Percentiles rank a stretch among this genome's conserved stretches.
phyloP scores from a whole-genome alignment of 2,113 vertebrate species.

The Rhinopomastus cyanomelas region DNA sequence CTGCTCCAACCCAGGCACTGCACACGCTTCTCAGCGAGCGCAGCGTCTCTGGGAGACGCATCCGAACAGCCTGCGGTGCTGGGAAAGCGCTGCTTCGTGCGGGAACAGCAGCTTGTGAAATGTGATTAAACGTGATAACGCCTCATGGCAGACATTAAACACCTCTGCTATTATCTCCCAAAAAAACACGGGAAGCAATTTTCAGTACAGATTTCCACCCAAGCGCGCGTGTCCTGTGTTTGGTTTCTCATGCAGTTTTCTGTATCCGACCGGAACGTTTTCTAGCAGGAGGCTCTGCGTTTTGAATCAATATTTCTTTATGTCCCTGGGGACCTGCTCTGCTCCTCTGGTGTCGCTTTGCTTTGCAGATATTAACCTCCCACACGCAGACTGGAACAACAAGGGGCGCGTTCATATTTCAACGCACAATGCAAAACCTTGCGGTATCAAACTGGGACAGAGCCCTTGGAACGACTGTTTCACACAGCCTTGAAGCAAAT shows the following conservation, averaged over 20 bases:
- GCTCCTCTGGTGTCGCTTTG: background rate
- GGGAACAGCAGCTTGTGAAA: slow-evolving; percentile 9
- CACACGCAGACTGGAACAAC: background rate
- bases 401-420: background rate
- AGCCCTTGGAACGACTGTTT: slow-evolving; percentile 12
- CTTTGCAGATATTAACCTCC: background rate
- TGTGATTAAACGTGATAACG: background rate
- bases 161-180: background rate
- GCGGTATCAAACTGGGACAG: background rate
- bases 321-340: background rate
- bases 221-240: background rate
- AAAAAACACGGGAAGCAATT: slow-evolving; percentile 7
- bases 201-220: background rate
- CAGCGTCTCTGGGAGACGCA: background rate
- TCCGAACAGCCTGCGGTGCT: background rate
- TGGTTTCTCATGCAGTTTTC: background rate
- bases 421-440: background rate
- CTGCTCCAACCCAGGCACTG: background rate
- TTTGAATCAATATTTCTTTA: background rate
- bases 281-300: background rate
- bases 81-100: background rate
- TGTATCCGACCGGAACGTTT: background rate
- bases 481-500: slow-evolving; percentile 1
- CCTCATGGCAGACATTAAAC: background rate
- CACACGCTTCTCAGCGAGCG: background rate